Evolutionary conservation across 2,888 invertebrate species (phyloP).

Genomic region (Hoplodrina blanda): DNA sequence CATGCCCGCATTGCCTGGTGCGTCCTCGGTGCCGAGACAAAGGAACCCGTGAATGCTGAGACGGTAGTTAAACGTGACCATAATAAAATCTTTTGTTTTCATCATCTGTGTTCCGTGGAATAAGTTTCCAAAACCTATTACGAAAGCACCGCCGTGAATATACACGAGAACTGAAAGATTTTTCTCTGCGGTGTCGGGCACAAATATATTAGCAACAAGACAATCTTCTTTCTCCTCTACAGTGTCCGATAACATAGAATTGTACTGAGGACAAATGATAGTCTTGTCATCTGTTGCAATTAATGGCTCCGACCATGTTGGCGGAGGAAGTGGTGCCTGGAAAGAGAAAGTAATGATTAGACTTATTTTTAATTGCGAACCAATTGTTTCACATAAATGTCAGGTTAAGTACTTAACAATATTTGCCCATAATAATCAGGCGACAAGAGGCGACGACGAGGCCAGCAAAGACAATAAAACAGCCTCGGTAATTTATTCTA

Average conservation of each 20-base stretch:
- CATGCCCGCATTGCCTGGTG: slow-evolving; percentile 74
- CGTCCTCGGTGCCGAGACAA: slow-evolving; percentile 68
- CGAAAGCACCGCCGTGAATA: slow-evolving; percentile 73
- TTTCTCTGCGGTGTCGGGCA: slow-evolving; percentile 72
- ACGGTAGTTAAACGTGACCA: slow-evolving; percentile 70
- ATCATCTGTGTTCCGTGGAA: slow-evolving; percentile 23
- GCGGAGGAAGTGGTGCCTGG: slow-evolving; percentile 53
- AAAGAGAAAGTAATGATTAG: slow-evolving; percentile 14
- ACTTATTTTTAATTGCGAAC: no score
- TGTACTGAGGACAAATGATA: slow-evolving; percentile 69
- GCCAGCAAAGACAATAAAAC: no score
- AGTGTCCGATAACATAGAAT: neutral
- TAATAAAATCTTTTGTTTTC: slow-evolving; percentile 63
- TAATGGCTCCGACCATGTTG: slow-evolving; percentile 64
- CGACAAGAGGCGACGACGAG: no score
- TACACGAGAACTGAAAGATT: slow-evolving; percentile 70
- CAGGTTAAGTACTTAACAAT: no score
- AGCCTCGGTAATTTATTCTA: no score
- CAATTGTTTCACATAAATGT: no score
- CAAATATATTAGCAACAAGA: slow-evolving; percentile 79
- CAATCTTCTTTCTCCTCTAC: slow-evolving; percentile 75
- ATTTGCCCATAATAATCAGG: no score
- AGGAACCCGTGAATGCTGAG: slow-evolving; percentile 69
- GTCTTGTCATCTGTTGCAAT: slow-evolving; percentile 68
- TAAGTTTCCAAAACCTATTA: slow-evolving; percentile 42